phyloP scores from a whole-genome alignment of 2,888 invertebrate species.

The Apoda limacodes region DNA sequence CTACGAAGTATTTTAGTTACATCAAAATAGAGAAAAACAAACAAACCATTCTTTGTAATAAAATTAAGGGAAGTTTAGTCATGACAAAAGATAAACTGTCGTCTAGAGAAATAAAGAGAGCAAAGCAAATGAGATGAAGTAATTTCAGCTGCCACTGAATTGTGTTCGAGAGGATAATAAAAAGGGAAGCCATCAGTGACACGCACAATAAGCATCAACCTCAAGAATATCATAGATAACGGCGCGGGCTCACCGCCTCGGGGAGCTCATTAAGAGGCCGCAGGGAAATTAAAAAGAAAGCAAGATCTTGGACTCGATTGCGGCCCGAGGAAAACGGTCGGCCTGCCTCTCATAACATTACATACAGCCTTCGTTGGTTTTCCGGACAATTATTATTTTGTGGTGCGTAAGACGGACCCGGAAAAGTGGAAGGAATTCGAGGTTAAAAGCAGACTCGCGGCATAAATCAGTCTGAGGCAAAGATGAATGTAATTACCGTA shows the following conservation, averaged over 20 bases:
- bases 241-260: constrained; percentile 49
- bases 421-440: constrained; percentile 45
- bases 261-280: constrained; percentile 69
- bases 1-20: neutral
- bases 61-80: constrained; percentile 47
- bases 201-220: constrained; percentile 72
- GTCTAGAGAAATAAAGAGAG: constrained; percentile 67
- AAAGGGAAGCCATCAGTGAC: constrained; percentile 70
- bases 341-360: constrained; percentile 68
- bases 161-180: constrained; percentile 70
- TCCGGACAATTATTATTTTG: constrained; percentile 71
- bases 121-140: constrained; percentile 66
- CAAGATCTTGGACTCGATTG: constrained; percentile 69
- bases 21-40: neutral
- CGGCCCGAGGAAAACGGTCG: constrained; percentile 56
- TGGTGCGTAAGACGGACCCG: constrained; percentile 63
- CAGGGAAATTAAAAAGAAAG: constrained; percentile 72
- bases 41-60: constrained; percentile 8
- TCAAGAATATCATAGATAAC: constrained; percentile 71
- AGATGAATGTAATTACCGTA: constrained; percentile 50
- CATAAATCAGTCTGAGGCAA: constrained; percentile 51
- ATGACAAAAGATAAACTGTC: constrained; percentile 63
- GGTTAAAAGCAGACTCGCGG: constrained; percentile 25
- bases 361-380: constrained; percentile 67
- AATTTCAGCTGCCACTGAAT: constrained; percentile 66